These are phyloP conservation scores for Phyllopteryx taeniolatus DNA, from an alignment of 2,113 vertebrate species.

Conservation along the genomic window DNA sequence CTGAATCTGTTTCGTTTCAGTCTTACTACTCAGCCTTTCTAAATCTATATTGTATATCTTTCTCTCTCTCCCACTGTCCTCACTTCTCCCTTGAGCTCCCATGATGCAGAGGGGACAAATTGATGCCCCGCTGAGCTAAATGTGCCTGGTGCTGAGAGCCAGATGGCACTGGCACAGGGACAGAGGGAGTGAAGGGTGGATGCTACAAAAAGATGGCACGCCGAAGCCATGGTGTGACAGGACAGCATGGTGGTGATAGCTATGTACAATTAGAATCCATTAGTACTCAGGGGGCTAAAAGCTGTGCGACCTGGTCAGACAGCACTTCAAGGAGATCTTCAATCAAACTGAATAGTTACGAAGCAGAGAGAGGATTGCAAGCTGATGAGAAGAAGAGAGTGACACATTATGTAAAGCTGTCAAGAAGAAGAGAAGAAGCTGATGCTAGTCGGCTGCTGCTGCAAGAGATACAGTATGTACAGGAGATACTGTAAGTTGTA, in stretches of 20 bases:
- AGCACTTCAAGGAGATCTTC: constrained; percentile 13
- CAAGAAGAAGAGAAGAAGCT: constrained; percentile 27
- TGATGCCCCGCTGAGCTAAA: constrained; percentile 66
- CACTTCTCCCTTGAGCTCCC: constrained; percentile 24
- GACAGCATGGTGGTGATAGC: constrained; percentile 46
- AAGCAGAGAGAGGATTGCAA: constrained; percentile 8
- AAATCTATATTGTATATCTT: constrained; percentile 29
- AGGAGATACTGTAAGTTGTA: constrained; percentile 26
- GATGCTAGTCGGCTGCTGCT: constrained; percentile 28
- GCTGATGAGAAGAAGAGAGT: constrained; percentile 10
- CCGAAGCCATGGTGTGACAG: constrained; percentile 35
- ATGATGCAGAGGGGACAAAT: constrained; percentile 63
- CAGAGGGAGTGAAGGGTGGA: constrained; percentile 49
- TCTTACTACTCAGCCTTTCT: constrained; percentile 23
- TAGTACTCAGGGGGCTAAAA: constrained; percentile 43
- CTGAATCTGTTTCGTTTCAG: constrained; percentile 21
- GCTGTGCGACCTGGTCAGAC: constrained; percentile 20
- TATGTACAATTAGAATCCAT: constrained; percentile 56
- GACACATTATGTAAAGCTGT: constrained; percentile 23
- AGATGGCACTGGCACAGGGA: constrained; percentile 65
- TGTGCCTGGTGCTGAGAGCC: constrained; percentile 64
- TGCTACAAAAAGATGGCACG: constrained; percentile 42
- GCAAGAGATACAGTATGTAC: constrained; percentile 10
- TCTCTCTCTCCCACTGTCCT: constrained; percentile 29
- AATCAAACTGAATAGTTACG: constrained; percentile 18